Percentiles rank a stretch among this genome's conserved stretches.
phyloP scores from a whole-genome alignment of 2,888 invertebrate species.

The Podabrus alpinus region DNA sequence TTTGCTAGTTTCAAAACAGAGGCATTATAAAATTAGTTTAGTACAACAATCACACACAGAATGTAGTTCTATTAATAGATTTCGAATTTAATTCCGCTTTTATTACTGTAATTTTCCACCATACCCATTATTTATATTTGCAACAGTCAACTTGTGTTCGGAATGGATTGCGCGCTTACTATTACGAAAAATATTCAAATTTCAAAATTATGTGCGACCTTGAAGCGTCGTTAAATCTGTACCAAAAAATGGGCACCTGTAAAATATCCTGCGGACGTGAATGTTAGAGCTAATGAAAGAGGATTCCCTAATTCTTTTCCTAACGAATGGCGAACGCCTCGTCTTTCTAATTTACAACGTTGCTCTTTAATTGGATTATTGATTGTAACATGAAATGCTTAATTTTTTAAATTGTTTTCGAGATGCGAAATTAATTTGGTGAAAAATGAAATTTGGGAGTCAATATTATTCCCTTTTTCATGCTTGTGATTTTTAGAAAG shows the following conservation, averaged over 20 bases:
- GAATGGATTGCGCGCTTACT: no score
- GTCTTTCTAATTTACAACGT: not conserved
- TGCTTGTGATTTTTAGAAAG: not conserved
- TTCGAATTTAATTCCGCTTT: constrained; percentile 6
- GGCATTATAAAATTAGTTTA: constrained; percentile 12
- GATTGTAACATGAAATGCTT: constrained; percentile 8
- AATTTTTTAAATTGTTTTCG: not conserved
- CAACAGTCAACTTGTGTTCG: no score
- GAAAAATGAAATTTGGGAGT: not conserved
- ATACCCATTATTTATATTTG: not conserved
- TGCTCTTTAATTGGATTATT: constrained; percentile 21
- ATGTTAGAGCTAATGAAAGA: constrained; percentile 24
- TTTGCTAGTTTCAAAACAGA: constrained; percentile 8
- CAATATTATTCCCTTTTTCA: not conserved
- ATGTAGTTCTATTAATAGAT: constrained; percentile 12
- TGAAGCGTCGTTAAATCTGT: constrained; percentile 13
- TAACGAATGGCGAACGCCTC: constrained; percentile 21
- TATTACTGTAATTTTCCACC: not conserved
- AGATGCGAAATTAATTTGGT: not conserved
- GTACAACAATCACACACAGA: not conserved
- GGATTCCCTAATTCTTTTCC: constrained; percentile 20
- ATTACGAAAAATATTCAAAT: constrained; percentile 8
- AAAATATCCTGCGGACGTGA: constrained; percentile 5
- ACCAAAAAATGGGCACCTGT: not conserved
- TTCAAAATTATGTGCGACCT: constrained; percentile 11